Percentiles rank a stretch among this genome's conserved stretches.
Evolutionary conservation across 2,113 vertebrate genomes (phyloP).

Genomic region (Cyprinodon variegatus): DNA sequence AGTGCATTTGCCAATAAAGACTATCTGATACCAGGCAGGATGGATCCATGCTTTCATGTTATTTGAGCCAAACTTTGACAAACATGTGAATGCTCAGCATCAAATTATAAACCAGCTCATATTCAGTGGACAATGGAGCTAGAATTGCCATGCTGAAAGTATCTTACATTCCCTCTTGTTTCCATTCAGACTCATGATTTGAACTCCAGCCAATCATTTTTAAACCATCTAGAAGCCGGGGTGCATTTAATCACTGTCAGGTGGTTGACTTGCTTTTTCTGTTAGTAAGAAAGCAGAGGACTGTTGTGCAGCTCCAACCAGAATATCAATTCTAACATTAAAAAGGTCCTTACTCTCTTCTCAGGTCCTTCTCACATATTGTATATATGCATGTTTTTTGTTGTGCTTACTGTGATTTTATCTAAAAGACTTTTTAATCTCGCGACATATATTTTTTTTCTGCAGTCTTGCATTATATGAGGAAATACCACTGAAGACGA

Average conservation of each 20-base stretch:
- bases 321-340: too few species aligned
- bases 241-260: background rate
- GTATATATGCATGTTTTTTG: background rate
- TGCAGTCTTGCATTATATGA: background rate
- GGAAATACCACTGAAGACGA: background rate
- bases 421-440: background rate
- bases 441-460: background rate
- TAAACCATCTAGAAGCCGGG: background rate
- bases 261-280: background rate
- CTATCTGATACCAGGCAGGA: background rate
- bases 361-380: background rate
- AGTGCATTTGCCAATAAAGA: conserved; percentile 3
- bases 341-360: background rate
- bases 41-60: background rate
- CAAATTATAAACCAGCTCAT: background rate
- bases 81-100: background rate
- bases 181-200: background rate
- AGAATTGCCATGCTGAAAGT: background rate
- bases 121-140: background rate
- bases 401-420: background rate
- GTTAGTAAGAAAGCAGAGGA: background rate
- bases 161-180: background rate
- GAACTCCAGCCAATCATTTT: background rate
- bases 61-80: background rate
- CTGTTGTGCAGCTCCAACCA: background rate